phyloP scores from a whole-genome alignment of 2,113 vertebrate genomes.

The Mixornis gularis region DNA sequence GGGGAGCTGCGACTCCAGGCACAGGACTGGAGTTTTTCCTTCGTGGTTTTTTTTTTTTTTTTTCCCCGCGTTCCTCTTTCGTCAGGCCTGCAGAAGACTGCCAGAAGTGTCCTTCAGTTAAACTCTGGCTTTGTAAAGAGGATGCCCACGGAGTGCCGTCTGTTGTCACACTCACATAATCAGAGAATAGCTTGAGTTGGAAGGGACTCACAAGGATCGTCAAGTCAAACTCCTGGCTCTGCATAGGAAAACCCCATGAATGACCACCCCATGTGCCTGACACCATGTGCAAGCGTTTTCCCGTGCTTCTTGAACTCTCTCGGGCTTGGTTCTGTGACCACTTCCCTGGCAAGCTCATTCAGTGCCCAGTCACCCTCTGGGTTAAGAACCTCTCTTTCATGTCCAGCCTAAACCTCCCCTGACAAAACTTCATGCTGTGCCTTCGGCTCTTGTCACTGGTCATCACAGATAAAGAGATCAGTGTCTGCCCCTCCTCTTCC shows the following conservation, averaged over 20 bases:
- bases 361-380: accelerated
- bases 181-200: not conserved
- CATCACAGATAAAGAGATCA: not conserved
- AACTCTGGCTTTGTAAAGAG: not conserved
- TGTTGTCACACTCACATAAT: not conserved
- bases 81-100: not conserved
- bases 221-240: not conserved
- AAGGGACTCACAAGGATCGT: not conserved
- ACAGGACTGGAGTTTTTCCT: not conserved
- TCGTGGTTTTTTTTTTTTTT: accelerated
- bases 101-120: not conserved
- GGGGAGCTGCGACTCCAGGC: not conserved
- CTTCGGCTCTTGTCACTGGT: not conserved
- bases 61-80: not conserved
- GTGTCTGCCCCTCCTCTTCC: not conserved
- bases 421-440: not conserved
- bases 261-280: not conserved
- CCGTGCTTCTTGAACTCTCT: not conserved
- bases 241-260: not conserved
- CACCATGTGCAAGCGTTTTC: not conserved
- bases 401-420: not conserved
- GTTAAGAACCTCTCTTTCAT: not conserved
- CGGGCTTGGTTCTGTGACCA: not conserved
- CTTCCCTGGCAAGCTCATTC: not conserved
- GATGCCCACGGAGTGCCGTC: accelerated